Evolutionary conservation across 2,888 invertebrate species (phyloP).

Genomic region (Drosophila picticornis): DNA sequence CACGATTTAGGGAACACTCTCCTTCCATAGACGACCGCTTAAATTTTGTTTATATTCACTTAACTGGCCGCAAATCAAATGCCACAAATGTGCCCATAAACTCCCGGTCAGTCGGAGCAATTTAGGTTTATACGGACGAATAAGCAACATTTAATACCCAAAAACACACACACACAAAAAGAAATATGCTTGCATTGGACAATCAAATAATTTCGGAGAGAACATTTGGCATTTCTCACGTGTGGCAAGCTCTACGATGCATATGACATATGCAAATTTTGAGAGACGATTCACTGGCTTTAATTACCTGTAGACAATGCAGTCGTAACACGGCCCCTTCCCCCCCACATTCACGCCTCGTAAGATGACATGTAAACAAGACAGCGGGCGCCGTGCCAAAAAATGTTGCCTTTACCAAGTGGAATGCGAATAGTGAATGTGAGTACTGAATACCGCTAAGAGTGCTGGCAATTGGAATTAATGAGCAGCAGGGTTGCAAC

Average conservation of each 20-base stretch:
- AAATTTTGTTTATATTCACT: constrained; percentile 14
- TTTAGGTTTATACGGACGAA: constrained; percentile 29
- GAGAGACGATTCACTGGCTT: constrained; percentile 50
- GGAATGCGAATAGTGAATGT: constrained; percentile 24
- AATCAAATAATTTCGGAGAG: constrained; percentile 66
- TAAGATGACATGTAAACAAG: constrained; percentile 66
- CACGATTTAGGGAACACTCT: background rate
- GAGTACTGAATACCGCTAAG: constrained; percentile 16
- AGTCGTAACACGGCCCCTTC: constrained; percentile 7
- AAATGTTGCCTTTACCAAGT: constrained; percentile 30
- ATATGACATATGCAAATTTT: constrained; percentile 70
- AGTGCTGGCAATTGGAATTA: constrained; percentile 53
- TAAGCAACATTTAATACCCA: constrained; percentile 30
- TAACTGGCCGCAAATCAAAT: constrained; percentile 27
- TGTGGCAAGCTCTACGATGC: constrained; percentile 27
- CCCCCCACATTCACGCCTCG: too few relatives aligned
- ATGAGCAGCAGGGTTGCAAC: constrained; percentile 45
- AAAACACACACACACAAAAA: constrained; percentile 14
- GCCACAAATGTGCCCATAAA: constrained; percentile 38
- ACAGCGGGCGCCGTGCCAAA: constrained; percentile 67
- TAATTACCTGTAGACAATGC: constrained; percentile 76
- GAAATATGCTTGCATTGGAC: constrained; percentile 54
- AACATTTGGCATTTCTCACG: constrained; percentile 72
- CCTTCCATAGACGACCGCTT: background rate
- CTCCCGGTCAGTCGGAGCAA: constrained; percentile 29